These are phyloP conservation scores for Sesamia inferens DNA, from an alignment of 2,888 invertebrate species.

Conservation along the genomic window DNA sequence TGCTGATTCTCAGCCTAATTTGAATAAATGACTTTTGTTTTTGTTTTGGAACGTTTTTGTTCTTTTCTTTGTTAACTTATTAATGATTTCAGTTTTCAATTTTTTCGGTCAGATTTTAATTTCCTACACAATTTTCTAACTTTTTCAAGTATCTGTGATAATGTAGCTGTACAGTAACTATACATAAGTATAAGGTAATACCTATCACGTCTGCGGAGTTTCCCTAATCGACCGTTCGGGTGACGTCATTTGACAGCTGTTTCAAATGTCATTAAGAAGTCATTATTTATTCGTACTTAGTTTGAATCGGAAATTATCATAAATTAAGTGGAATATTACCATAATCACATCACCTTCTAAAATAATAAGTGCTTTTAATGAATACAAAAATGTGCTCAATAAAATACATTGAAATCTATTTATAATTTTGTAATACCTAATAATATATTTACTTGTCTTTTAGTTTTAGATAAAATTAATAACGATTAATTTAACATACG, in stretches of 20 bases:
- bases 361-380: background rate
- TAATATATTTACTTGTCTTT: slow-evolving; percentile 33
- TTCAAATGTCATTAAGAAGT: slow-evolving; percentile 28
- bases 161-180: too few relatives aligned
- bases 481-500: slow-evolving; percentile 2
- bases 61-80: too few relatives aligned
- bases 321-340: slow-evolving; percentile 35
- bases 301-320: slow-evolving; percentile 1
- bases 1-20: too few relatives aligned
- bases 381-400: slow-evolving; percentile 9
- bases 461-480: slow-evolving; percentile 6
- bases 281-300: slow-evolving; percentile 6
- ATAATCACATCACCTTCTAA: background rate
- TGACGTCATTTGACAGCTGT: slow-evolving; percentile 33
- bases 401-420: slow-evolving; percentile 10
- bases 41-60: background rate
- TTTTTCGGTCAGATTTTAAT: too few relatives aligned
- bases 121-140: too few relatives aligned
- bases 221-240: background rate
- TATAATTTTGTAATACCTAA: slow-evolving; percentile 6
- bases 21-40: background rate
- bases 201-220: background rate
- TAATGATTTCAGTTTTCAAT: too few relatives aligned
- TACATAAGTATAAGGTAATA: background rate
- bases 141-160: too few relatives aligned